phyloP scores from a whole-genome alignment of 1,140 invertebrate genomes.

The Cyclina sinensis region DNA sequence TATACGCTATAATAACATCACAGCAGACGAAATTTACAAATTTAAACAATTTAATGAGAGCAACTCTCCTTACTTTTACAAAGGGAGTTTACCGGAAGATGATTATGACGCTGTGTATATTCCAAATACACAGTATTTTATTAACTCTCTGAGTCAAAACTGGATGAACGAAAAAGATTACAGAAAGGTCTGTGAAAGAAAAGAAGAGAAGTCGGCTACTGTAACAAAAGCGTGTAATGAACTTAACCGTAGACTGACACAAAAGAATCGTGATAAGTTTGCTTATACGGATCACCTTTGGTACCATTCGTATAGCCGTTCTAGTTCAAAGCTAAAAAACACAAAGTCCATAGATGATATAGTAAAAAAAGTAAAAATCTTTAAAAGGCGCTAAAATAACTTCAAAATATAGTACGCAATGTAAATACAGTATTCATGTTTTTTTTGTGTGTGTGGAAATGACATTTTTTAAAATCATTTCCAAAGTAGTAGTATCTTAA shows the following conservation, averaged over 20 bases:
- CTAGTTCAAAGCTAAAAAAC: background rate
- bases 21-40: constrained; percentile 9
- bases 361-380: too few species aligned
- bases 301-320: constrained; percentile 33
- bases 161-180: constrained; percentile 7
- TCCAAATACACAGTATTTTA: constrained; percentile 78
- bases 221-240: constrained; percentile 72
- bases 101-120: constrained; percentile 71
- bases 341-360: too few species aligned
- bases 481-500: too few species aligned
- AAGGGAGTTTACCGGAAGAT: constrained; percentile 43
- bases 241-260: constrained; percentile 64
- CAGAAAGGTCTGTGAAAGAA: constrained; percentile 52
- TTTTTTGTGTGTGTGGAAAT: too few species aligned
- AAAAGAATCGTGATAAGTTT: constrained; percentile 28
- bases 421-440: too few species aligned
- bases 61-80: constrained; percentile 59
- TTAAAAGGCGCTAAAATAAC: too few species aligned
- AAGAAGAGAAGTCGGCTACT: constrained; percentile 39
- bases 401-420: too few species aligned
- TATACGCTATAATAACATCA: constrained; percentile 67
- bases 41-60: background rate
- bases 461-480: too few species aligned
- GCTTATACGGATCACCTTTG: constrained; percentile 79
- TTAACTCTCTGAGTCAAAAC: constrained; percentile 69